phyloP scores from a whole-genome alignment of 2,888 invertebrate genomes.

The Drosophila borealis region DNA sequence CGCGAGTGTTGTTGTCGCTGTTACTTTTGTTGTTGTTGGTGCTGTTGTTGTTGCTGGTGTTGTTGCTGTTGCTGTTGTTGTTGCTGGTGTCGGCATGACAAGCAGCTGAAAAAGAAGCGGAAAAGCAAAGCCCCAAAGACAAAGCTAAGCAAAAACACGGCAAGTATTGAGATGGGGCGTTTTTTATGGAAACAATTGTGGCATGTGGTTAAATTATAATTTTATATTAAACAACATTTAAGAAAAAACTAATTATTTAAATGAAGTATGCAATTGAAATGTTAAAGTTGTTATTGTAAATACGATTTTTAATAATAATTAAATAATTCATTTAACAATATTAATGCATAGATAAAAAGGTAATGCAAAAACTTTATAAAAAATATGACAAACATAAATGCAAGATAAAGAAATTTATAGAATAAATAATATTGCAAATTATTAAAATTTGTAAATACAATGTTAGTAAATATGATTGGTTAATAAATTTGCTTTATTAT shows the following conservation, averaged over 20 bases:
- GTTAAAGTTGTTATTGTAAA: no score
- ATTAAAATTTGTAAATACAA: no score
- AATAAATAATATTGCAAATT: no score
- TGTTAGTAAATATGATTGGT: no score
- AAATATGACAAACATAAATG: no score
- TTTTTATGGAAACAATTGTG: neutral
- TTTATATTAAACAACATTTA: neutral
- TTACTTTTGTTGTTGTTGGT: neutral
- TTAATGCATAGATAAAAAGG: no score
- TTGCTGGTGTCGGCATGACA: conserved; percentile 20
- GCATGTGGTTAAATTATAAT: neutral
- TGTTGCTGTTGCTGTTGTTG: neutral
- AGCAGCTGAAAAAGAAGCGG: conserved; percentile 18
- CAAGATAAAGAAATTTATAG: no score
- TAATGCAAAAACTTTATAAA: no score
- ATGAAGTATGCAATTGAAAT: no score
- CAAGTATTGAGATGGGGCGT: neutral
- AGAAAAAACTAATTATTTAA: neutral
- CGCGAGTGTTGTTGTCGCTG: conserved; percentile 37
- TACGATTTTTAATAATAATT: no score
- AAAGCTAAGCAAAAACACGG: conserved; percentile 12
- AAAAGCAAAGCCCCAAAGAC: conserved; percentile 2
- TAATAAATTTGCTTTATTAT: no score
- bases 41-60: conserved; percentile 2
- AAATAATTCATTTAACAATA: no score